Evolutionary conservation across 2,888 invertebrate species (phyloP), one percentile per base, ranked within the genome.

Genomic region (Callyntrura sp.): DNA sequence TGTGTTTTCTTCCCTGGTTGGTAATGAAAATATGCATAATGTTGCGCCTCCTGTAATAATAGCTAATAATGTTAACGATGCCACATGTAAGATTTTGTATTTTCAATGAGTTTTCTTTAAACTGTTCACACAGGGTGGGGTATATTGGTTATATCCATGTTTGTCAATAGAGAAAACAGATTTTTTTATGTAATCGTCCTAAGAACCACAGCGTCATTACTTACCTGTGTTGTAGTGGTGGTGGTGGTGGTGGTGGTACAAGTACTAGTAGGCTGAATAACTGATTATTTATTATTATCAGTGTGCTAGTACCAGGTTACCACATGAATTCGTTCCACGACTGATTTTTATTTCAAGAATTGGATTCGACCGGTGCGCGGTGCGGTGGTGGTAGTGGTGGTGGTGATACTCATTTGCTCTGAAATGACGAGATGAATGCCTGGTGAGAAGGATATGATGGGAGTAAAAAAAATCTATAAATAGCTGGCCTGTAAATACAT

Each of bases 381-480:
- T 51, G 51, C 11, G 11, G 45, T 45, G 45, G 45, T 45, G 11
- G 45, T 45, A 45, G 45, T 45, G 45, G 55, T 17, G 68, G 65
- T 68, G 43, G 43, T 68, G 68, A 17, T 43, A 17, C 0, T 35
- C 0, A 28, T 43, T 17, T n/a, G n/a, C 9, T 62, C 28, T 48
- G 17, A 45, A 17, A 17, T 60, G 43, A 0, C 20, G 60, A 81
- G 60, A 81, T 28, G 68, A 51, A 83, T 60, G 62, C 51, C 12
- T 14, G 51, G 51, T n/a, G n/a, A 51, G n/a, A 51, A 51, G n/a
- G 51, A n/a, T 51, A 51, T 14, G n/a, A 65, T 23, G 68, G 68
- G 68, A 43, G 68, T 35, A n/a, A 23, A 35, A 28, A 62, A 25
- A 12, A 28, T 83, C 70, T 84, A 70, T 70, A 84, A 84, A 84